These are phyloP conservation scores for Eupithecia inturbata DNA, from an alignment of 2,888 invertebrate genomes.

Conservation along the genomic window DNA sequence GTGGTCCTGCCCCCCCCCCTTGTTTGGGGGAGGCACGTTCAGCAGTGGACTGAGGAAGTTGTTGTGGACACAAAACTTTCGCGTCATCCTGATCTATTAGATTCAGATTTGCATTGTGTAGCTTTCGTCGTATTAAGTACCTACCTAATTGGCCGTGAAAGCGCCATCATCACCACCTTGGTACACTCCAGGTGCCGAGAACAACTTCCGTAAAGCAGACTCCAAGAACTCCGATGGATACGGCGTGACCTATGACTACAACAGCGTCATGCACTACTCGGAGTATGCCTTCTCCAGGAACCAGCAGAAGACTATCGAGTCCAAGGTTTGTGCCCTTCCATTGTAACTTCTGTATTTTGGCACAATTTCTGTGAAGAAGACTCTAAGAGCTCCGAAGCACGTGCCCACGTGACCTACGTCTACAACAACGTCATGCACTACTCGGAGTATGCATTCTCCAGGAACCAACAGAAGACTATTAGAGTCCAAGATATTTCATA, in stretches of 20 bases:
- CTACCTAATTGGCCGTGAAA: not conserved
- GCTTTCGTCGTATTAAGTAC: no score
- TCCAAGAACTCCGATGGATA: slow-evolving; percentile 84
- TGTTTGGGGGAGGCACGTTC: no score
- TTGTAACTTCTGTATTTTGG: no score
- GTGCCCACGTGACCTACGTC: slow-evolving; percentile 90
- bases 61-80: no score
- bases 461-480: slow-evolving; percentile 88
- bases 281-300: slow-evolving; percentile 90
- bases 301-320: slow-evolving; percentile 87
- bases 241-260: slow-evolving; percentile 90
- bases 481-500: slow-evolving; percentile 82
- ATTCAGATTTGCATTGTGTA: no score
- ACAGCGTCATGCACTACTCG: slow-evolving; percentile 94
- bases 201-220: slow-evolving; percentile 89
- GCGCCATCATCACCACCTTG: not conserved
- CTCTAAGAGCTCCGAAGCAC: slow-evolving; percentile 82
- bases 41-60: no score
- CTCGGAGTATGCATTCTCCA: slow-evolving; percentile 90
- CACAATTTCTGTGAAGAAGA: slow-evolving; percentile 89
- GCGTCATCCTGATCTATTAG: no score
- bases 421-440: slow-evolving; percentile 94
- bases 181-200: slow-evolving; percentile 79
- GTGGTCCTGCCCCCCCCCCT: no score
- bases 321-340: slow-evolving; percentile 81